Conservation (phyloP, 1,140 invertebrate genomes). For the Melanaphis sacchari region DNA sequence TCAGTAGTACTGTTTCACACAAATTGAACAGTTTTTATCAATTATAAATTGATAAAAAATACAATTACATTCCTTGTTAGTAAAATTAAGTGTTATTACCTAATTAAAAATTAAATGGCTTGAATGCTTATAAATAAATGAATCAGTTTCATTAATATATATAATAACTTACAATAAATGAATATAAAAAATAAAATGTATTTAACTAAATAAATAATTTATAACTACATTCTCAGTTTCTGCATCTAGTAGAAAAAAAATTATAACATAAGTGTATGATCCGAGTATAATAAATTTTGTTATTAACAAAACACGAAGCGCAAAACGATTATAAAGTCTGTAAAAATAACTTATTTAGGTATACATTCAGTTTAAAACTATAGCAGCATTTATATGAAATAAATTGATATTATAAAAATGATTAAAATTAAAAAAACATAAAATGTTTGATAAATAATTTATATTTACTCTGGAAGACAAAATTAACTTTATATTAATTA, state of each 20-base stretch:
- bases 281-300: neutral
- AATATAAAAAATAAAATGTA: constrained; percentile 10
- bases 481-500: neutral
- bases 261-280: neutral
- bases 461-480: neutral
- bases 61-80: neutral
- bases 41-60: neutral
- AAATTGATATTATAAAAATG: neutral
- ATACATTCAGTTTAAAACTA: neutral
- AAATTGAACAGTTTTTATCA: neutral
- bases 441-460: constrained; percentile 12
- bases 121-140: neutral
- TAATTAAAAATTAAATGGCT: constrained; percentile 5
- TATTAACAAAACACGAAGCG: neutral
- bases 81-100: neutral
- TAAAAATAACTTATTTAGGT: neutral
- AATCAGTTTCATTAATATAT: neutral
- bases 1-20: neutral
- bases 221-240: neutral
- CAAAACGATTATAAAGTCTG: neutral
- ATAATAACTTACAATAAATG: neutral
- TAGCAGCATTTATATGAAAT: neutral
- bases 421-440: neutral
- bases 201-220: constrained; percentile 8
- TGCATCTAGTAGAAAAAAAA: neutral